phyloP scores from a whole-genome alignment of 2,113 vertebrate species.

The Syrmaticus mikado region DNA sequence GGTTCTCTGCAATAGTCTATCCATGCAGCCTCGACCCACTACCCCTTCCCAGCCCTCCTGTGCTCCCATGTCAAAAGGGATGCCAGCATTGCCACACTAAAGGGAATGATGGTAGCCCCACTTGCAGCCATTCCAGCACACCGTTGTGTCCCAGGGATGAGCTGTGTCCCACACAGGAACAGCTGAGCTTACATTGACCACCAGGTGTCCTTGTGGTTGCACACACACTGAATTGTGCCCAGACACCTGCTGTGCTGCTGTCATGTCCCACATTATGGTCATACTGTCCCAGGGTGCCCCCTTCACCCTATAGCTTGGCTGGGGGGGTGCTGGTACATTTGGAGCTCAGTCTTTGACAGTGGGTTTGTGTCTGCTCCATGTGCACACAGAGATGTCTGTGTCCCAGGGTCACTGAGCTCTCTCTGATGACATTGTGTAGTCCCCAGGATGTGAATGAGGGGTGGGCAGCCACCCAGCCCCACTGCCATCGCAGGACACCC shows the following conservation, averaged over 20 bases:
- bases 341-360: background rate
- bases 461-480: background rate
- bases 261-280: no score
- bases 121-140: background rate
- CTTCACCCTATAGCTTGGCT: background rate
- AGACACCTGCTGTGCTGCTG: no score
- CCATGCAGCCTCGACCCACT: background rate
- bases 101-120: rapidly evolving
- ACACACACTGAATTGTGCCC: background rate
- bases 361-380: background rate
- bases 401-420: background rate
- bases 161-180: no score
- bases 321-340: background rate
- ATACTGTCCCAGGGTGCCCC: background rate
- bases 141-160: background rate
- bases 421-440: background rate
- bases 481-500: background rate
- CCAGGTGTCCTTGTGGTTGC: background rate
- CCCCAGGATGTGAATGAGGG: no score
- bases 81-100: rapidly evolving
- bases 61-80: rapidly evolving
- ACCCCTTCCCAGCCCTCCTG: background rate
- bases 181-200: background rate
- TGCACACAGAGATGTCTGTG: background rate
- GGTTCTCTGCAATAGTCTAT: rapidly evolving